A percentile compares a stretch with the other conserved stretches of the same genome.
Evolutionary conservation across 2,888 invertebrate genomes (phyloP).

Genomic region (Tinea pellionella): DNA sequence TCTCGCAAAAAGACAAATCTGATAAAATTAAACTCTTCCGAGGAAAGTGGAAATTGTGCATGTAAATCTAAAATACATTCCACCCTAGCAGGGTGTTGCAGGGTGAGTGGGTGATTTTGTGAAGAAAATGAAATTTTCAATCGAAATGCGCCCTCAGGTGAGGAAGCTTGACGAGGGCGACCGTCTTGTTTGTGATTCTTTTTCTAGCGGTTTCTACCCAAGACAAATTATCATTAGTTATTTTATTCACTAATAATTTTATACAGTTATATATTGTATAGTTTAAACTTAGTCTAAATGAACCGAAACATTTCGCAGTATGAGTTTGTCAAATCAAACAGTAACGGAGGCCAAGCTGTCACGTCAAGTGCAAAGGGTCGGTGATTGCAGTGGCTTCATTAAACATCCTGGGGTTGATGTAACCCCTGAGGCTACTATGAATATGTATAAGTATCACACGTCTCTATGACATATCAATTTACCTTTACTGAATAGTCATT

Average conservation of each 20-base stretch:
- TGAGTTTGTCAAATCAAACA: not conserved
- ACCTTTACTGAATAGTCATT: not conserved
- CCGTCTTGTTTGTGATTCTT: not conserved
- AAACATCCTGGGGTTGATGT: conserved; percentile 21
- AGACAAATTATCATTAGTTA: no score
- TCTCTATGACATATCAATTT: conserved; percentile 11
- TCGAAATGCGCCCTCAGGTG: conserved; percentile 57
- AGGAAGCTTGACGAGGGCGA: conserved; percentile 19
- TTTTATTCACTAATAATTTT: no score
- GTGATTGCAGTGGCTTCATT: conserved; percentile 27
- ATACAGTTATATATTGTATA: no score
- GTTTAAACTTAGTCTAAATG: not conserved
- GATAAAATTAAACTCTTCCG: conserved; percentile 21
- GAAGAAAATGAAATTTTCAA: conserved; percentile 61
- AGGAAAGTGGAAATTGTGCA: conserved; percentile 37
- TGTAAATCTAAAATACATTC: conserved; percentile 39
- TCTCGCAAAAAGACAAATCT: not conserved
- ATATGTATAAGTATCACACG: conserved; percentile 39
- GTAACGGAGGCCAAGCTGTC: conserved; percentile 3
- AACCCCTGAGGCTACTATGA: conserved; percentile 27
- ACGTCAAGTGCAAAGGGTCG: conserved; percentile 13
- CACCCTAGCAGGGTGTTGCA: conserved; percentile 26
- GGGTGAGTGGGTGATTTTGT: conserved; percentile 37
- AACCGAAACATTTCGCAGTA: not conserved
- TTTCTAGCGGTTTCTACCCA: not conserved